Evolutionary conservation across 2,888 invertebrate genomes (phyloP), one percentile per base, ranked within the genome.

Genomic region (Lomographa bimaculata): DNA sequence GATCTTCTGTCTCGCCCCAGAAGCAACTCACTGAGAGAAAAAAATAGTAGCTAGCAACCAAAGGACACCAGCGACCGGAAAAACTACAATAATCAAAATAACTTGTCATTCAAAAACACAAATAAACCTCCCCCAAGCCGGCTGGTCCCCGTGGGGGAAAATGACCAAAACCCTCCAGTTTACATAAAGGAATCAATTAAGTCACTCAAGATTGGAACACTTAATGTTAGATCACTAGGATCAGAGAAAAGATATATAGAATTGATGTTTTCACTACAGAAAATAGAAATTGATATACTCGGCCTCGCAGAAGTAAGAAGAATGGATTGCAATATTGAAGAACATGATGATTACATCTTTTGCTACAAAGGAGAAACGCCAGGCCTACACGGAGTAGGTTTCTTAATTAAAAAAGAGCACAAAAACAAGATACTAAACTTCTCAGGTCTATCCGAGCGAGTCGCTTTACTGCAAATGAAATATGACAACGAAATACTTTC

Each of bases 121-220:
- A n/a, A n/a, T n/a, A n/a, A n/a, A n/a, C n/a, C n/a, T n/a, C n/a
- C n/a, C n/a, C 46, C n/a, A n/a, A n/a, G n/a, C n/a, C n/a, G n/a
- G n/a, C n/a, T n/a, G n/a, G n/a, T n/a, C n/a, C n/a, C n/a, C n/a
- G n/a, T n/a, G n/a, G n/a, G n/a, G n/a, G n/a, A n/a, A n/a, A n/a
- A n/a, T n/a, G n/a, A n/a, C n/a, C 45, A 38, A 0, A 41, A 50
- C 50, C 46, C 50, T 44, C 38, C 39, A 46, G 27, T 7, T 12
- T 1, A 25, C 3, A 19, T 0, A 9, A 30, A 17, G 16, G 2
- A 2, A 7, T 19, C 8, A 2, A 24, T 7, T 5, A 20, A 26
- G 1, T 7, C 8, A 1, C 8, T 34, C 5, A 5, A 34, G 1
- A 34, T 34, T 14, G 17, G 11, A 9, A 41, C 29, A n/a, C 20